A percentile compares a stretch with the other conserved stretches of the same genome.
Evolutionary conservation across 1,140 invertebrate species (phyloP).

Genomic region (Nomia melanderi): DNA sequence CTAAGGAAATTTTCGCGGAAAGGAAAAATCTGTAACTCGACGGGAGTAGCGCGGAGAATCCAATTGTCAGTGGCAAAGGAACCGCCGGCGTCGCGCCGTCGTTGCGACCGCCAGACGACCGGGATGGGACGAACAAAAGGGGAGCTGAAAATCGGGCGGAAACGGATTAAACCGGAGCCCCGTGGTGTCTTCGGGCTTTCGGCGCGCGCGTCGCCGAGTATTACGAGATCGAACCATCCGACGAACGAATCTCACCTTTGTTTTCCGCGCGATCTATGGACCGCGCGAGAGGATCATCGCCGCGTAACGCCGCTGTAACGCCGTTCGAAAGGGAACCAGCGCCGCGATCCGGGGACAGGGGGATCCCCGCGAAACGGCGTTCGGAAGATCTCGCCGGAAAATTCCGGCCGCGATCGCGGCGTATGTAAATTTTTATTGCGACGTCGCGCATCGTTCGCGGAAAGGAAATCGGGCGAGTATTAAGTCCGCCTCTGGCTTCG

Average conservation of each 20-base stretch:
- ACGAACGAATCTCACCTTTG: background rate
- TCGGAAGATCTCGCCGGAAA: background rate
- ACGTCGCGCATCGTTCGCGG: constrained; percentile 1
- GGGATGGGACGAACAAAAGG: constrained; percentile 22
- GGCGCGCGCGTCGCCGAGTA: no score
- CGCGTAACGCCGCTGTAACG: background rate
- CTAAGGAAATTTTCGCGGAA: constrained; percentile 64
- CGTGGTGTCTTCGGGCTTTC: background rate
- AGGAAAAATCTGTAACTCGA: constrained; percentile 71
- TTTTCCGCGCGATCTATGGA: background rate
- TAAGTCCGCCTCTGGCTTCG: constrained; percentile 8
- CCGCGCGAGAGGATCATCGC: background rate
- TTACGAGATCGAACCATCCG: background rate
- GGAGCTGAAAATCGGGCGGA: background rate
- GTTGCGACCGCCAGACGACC: constrained; percentile 8
- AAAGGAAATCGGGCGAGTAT: constrained; percentile 9
- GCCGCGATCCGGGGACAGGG: background rate
- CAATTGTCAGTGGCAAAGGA: constrained; percentile 69
- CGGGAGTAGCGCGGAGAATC: constrained; percentile 67
- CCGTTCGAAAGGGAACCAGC: background rate
- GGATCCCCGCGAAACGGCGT: background rate
- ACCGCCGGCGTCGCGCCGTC: constrained; percentile 13
- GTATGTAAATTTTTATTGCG: constrained; percentile 28
- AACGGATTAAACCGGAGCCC: constrained; percentile 6
- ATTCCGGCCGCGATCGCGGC: background rate